Evolutionary conservation across 2,113 vertebrate genomes (phyloP).

Genomic region (Percina caprodes): DNA sequence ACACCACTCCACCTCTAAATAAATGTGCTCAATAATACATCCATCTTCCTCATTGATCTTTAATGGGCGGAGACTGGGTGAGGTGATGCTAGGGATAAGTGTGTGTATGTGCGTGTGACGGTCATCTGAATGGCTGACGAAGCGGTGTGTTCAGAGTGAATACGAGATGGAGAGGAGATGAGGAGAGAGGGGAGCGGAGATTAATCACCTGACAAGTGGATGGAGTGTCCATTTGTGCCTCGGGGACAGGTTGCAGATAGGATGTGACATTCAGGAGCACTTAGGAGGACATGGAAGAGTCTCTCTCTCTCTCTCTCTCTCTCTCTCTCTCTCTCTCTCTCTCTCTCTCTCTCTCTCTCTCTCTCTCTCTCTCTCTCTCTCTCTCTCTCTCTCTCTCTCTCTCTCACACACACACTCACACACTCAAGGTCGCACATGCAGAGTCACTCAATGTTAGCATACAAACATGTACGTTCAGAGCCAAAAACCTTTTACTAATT

Average conservation of each 20-base stretch:
- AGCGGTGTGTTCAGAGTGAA: slow-evolving; percentile 57
- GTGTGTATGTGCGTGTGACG: slow-evolving; percentile 35
- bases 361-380: no score
- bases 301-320: slow-evolving; percentile 31
- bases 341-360: no score
- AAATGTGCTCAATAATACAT: slow-evolving; percentile 68
- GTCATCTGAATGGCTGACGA: slow-evolving; percentile 56
- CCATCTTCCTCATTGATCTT: slow-evolving; percentile 66
- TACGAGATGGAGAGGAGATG: slow-evolving; percentile 65
- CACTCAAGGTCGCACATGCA: not conserved
- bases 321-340: no score
- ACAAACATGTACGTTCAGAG: slow-evolving; percentile 10
- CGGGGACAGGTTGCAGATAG: slow-evolving; percentile 75
- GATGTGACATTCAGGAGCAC: slow-evolving; percentile 79
- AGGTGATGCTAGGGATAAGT: slow-evolving; percentile 33
- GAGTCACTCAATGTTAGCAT: slow-evolving; percentile 10
- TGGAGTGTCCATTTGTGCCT: slow-evolving; percentile 80
- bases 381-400: no score
- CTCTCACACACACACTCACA: no score
- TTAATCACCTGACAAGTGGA: slow-evolving; percentile 82
- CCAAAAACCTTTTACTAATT: not conserved
- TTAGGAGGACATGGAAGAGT: slow-evolving; percentile 66
- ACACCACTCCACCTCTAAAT: slow-evolving; percentile 40
- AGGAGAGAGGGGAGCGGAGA: slow-evolving; percentile 61
- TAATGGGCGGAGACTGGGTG: slow-evolving; percentile 30